Base-by-base conservation (phyloP, 2,888 invertebrate species). In the Lymantria monacha region DNA sequence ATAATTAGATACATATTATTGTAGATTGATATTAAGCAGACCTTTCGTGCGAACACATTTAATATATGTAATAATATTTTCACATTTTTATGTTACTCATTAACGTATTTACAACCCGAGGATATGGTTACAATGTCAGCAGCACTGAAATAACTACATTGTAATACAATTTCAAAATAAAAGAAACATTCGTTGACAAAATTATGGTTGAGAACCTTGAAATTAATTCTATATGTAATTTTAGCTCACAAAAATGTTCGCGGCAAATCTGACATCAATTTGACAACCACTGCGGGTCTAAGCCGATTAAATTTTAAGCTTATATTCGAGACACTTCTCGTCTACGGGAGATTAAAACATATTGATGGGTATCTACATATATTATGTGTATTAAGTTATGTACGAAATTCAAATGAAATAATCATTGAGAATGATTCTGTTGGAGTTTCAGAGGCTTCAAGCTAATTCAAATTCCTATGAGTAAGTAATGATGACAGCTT, bases 281-380 rank as follows among this genome's bases (percentile, higher is more conserved):
- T 74, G 69, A 73, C 69, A 72, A 70, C 67, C 69, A 66, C 59
- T 59, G 64, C 63, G 56, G 66, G 64, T 46, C 58, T 81, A 83
- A 84, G 72, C 82, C 67, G 83, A 83, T 83, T 81, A 82, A 70
- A 69, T 50, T 68, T 68, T 63, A 51, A 64, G 60, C 56, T 58
- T 51, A 48, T 11, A 14, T 57, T 50, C 49, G 52, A 58, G 52
- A 52, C 61, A 59, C 53, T 59, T 55, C 63, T 59, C 54, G 58
- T 56, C 51, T 40, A 50, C 44, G 41, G 42, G 51, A 58, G 59
- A 59, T 56, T 62, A 65, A 66, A 69, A 55, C 49, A 59, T 49
- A 52, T 11, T 51, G 37, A 47, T 13, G 31, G 46, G 5, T 49
- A 46, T 55, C 46, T 54, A 43, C 38, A 47, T 33, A 58, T 43